phyloP scores from a whole-genome alignment of 37 sponge, comb jelly and placozoan species.

The Ianthella basta region DNA sequence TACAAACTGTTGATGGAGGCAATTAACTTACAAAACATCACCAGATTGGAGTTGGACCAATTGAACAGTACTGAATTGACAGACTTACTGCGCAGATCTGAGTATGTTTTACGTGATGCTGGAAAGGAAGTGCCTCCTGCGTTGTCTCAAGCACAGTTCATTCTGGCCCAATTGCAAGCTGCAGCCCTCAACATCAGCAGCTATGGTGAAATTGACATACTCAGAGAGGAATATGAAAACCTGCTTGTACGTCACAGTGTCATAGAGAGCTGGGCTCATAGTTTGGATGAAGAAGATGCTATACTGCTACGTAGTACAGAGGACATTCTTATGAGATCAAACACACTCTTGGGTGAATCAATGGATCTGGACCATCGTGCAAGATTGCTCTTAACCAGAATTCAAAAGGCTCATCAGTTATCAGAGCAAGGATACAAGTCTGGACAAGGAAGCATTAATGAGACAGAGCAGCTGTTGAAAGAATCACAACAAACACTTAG shows the following conservation, averaged over 20 bases:
- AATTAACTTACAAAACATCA: conserved; percentile 35
- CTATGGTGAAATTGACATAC: background rate
- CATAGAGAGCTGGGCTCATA: background rate
- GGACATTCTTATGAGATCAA: background rate
- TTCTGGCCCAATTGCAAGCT: background rate
- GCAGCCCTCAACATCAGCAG: background rate
- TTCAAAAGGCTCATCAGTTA: conserved; percentile 11
- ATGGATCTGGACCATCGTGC: conserved; percentile 13
- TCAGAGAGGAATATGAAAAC: background rate
- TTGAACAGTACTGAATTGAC: background rate
- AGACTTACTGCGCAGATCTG: background rate
- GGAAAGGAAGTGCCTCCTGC: background rate
- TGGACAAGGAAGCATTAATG: conserved; percentile 30
- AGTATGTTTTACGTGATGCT: background rate
- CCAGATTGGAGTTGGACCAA: background rate
- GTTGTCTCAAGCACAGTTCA: background rate
- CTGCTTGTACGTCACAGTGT: background rate
- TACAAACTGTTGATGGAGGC: conserved; percentile 5
- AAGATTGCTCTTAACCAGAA: conserved; percentile 13
- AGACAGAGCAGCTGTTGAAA: conserved; percentile 1
- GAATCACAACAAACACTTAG: background rate
- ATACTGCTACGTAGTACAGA: background rate
- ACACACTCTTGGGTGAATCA: background rate
- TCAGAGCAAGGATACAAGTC: background rate
- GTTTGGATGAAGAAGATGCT: background rate